These are phyloP conservation scores for Heteronetta atricapilla DNA, from an alignment of 2,113 vertebrate species.

Conservation along the genomic window DNA sequence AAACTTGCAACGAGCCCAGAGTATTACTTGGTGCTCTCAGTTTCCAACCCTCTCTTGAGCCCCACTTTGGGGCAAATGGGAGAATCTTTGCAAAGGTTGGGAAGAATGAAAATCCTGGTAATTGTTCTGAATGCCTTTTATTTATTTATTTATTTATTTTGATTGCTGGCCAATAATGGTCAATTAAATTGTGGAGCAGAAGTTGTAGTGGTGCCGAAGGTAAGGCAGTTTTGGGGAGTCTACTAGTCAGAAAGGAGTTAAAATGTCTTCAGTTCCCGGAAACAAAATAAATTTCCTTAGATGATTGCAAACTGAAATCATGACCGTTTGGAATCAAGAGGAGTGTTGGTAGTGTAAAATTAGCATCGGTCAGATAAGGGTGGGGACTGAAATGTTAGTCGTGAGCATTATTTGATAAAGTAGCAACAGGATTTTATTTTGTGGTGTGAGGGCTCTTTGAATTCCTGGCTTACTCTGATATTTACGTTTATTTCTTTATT, in stretches of 20 bases:
- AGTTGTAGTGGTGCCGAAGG: background rate
- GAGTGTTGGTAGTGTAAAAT: conserved; percentile 32
- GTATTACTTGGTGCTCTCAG: background rate
- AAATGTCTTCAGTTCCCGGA: background rate
- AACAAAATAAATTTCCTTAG: background rate
- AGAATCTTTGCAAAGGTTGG: background rate
- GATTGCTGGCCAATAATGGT: background rate
- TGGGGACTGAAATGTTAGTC: conserved; percentile 48
- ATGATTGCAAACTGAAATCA: conserved; percentile 6
- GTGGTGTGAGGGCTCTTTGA: background rate
- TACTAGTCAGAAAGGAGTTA: background rate
- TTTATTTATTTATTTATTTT: too few species aligned
- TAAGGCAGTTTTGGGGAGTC: background rate
- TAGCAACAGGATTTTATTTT: conserved; percentile 18
- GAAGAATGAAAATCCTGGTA: background rate
- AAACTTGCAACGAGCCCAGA: background rate
- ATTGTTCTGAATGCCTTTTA: background rate
- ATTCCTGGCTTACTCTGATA: background rate
- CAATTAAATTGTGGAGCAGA: background rate
- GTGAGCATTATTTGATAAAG: background rate
- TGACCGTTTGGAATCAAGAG: background rate
- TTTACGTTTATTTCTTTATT: background rate
- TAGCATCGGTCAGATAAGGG: conserved; percentile 43
- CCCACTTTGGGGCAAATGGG: background rate
- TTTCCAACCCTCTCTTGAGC: background rate